Evolutionary conservation across 2,797 vertebrate species (phyloP), one percentile per base, ranked within the genome.

Genomic region (Toxotes lorentzi): DNA sequence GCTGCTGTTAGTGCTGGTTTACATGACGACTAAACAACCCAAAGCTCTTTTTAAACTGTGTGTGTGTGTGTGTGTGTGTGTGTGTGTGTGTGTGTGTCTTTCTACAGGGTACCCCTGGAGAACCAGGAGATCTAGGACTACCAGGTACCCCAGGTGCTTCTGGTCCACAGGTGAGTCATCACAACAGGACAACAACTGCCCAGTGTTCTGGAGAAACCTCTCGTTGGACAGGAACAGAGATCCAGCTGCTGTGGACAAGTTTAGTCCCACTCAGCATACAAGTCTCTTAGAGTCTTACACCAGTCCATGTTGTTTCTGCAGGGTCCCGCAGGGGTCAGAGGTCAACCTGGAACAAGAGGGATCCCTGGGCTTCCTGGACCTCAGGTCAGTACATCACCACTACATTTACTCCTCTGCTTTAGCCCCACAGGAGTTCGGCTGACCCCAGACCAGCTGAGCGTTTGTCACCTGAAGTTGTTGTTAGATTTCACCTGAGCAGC

Each of bases 301-400:
- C 8, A n/a, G 43, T 34, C 21, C 21, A 0, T 71, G 34, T n/a
- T 24, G 11, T 87, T 10, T 72, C 79, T 79, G 56, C 78, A 98
- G 97, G 97, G 97, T 43, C n/a, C 62, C 34, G 81, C 80, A 83
- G 97, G 96, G 79, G 81, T 38, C 32, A 43, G 43, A 82, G 97
- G 97, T 64, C 73, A 81, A 35, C 92, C 91, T 13, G 97, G 97
- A 82, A 73, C 62, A 0, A 88, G 17, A 60, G 97, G 97, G 48
- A 78, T 81, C 56, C 66, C 72, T 16, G 97, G 97, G 23, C 73
- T 94, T 47, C 90, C 90, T 50, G 97, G 96, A 76, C 80, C 85
- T 81, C 95, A 94, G 96, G 97, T 97, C 86, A 78, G 84, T 61
- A 5, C 17, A 47, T 23, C 12, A 2, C 19, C 21, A 65, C 10